Evolutionary conservation across 2,113 vertebrate species (phyloP), one percentile per base, ranked within the genome.

Genomic region (Gopherus evgoodei): DNA sequence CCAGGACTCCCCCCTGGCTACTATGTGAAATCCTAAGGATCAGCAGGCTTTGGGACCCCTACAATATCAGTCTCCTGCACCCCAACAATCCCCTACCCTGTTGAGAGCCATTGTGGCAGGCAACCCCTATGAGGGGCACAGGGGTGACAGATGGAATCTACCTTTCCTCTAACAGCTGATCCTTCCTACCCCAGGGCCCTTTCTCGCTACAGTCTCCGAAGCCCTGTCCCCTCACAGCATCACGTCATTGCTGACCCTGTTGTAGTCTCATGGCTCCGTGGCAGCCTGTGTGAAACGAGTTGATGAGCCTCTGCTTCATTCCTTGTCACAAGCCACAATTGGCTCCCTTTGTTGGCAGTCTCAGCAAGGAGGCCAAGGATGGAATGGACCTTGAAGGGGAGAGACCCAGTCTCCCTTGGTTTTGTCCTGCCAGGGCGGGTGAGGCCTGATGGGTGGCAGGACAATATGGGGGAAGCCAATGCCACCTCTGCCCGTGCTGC

Each of bases 381-480:
- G 38, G 38, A 76, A 42, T 12, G 72, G 10, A 44, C 42, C 44
- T 1, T 25, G 83, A 56, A 69, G n/a, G 12, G 42, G 0, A 1
- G 0, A 2, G 75, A 81, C 62, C 87, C 0, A 0, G 29, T 16
- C 44, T 6, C 0, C 27, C 49, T 56, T n/a, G 31, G 10, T 13
- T n/a, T 13, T 24, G 19, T 50, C 54, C 42, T 42, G 3, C n/a
- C 22, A 0, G 0, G 0, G 22, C 31, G 86, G 29, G 7, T 54
- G 12, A 53, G 86, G 4, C 2, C 9, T 31, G 27, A 19, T 3
- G 52, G 54, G 80, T 35, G 29, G 31, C 24, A 83, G 31, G 7
- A 50, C 1, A 0, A 4, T 38, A 24, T 1, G 14, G 62, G 38
- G 69, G 21, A 62, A 86, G 0, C 0, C 59, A 52, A 31, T 8